Evolutionary conservation across 2,797 vertebrate genomes (phyloP), one percentile per base, ranked within the genome.

Genomic region (Borostomias antarcticus): DNA sequence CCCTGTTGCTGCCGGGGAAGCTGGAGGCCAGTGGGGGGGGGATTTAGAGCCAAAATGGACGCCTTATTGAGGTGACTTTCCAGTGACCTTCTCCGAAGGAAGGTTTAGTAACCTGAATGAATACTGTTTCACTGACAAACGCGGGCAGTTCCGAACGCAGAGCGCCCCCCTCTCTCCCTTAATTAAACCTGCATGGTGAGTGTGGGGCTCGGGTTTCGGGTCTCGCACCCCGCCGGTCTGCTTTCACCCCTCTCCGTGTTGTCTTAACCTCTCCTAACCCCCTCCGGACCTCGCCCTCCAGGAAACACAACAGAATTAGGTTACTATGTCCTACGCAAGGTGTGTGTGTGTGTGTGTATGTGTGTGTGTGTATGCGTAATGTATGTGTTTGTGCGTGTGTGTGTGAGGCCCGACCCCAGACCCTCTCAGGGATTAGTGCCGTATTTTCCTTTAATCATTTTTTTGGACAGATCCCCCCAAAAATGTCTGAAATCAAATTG

Each of bases 401-500:
- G 33, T 70, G 58, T 9, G 54, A 51, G 60, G 64, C 76, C 25
- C 23, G 66, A 73, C 69, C 73, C 69, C 81, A 76, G 72, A 82
- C 84, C 85, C 86, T 69, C 88, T 80, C 81, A 71, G 83, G 87
- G 89, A 89, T 91, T 89, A 89, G 82, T 69, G 81, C 80, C 82
- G 54, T 90, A 86, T 91, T 90, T 86, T 88, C 79, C 85, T 91
- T 89, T 91, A 87, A 91, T 91, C 86, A 89, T 66, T 82, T 89
- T 37, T 77, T 78, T 75, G 28, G 74, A 86, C 64, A 73, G 76
- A 82, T 86, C 86, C 84, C 71, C n/a, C 76, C 87, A 89, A 37
- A 88, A 87, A 85, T 88, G 85, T 89, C 72, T 56, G 56, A 83
- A 89, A 89, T 89, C 85, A 85, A 86, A 85, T 85, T 57, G 79